Conservation (phyloP, 2,797 vertebrate species). For the Acrossocheilus fasciatus region DNA sequence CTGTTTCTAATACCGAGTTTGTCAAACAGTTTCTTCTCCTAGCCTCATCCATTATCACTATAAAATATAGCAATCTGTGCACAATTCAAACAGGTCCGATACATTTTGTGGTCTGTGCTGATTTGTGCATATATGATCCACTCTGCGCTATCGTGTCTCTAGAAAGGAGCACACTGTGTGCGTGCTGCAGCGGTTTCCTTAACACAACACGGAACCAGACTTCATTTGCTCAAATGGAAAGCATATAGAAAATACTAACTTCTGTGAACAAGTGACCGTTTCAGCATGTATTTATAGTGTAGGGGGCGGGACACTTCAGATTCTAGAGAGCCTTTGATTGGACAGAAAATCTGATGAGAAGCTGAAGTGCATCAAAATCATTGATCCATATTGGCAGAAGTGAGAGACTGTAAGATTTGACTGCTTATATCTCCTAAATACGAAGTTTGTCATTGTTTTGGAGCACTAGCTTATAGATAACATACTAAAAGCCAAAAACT, state of each 20-base stretch:
- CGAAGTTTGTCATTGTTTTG: too few relatives aligned
- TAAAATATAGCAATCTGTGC: neutral
- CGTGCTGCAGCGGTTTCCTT: neutral
- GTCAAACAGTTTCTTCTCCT: neutral
- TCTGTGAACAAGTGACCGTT: too few relatives aligned
- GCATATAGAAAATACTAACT: neutral
- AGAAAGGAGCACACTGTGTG: neutral
- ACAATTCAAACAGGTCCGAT: neutral
- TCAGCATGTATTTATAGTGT: too few relatives aligned
- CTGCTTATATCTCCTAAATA: neutral
- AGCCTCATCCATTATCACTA: neutral
- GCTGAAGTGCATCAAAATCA: neutral
- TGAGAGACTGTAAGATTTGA: neutral
- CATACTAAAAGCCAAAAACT: neutral
- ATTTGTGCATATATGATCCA: too few relatives aligned
- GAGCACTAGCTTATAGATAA: neutral
- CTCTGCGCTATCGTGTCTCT: neutral
- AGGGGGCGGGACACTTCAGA: neutral
- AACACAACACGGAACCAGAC: neutral
- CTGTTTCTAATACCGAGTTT: neutral
- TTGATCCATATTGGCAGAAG: neutral
- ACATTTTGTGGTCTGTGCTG: too few relatives aligned
- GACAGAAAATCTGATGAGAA: neutral
- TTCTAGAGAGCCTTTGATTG: neutral
- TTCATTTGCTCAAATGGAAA: neutral